Percentiles rank a stretch among this genome's conserved stretches.
phyloP scores from a whole-genome alignment of 2,797 vertebrate species.

The Parotocinclus haroldoi region DNA sequence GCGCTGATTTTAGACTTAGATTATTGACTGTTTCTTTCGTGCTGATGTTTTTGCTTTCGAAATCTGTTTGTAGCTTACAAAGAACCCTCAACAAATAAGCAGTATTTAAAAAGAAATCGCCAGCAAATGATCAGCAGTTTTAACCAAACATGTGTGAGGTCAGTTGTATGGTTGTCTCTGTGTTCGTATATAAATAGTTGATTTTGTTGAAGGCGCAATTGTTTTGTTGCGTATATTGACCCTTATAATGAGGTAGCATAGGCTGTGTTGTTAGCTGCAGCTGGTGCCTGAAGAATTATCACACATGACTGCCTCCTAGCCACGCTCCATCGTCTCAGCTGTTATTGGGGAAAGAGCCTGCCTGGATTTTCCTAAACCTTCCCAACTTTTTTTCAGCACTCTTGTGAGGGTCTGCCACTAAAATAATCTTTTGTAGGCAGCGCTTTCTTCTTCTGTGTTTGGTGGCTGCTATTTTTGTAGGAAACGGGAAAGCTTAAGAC shows the following conservation, averaged over 20 bases:
- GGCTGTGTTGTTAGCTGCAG: conserved; percentile 52
- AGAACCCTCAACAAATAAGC: too few relatives aligned
- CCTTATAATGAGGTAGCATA: conserved; percentile 48
- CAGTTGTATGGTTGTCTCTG: conserved; percentile 42
- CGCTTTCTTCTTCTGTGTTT: conserved; percentile 55
- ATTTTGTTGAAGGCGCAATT: conserved; percentile 45
- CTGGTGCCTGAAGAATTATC: conserved; percentile 51
- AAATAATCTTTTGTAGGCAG: conserved; percentile 68
- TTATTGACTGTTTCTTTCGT: background rate
- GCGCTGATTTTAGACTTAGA: background rate
- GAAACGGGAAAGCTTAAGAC: conserved; percentile 60
- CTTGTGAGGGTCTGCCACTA: conserved; percentile 57
- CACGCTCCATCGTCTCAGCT: conserved; percentile 48
- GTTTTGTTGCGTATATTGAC: conserved; percentile 48
- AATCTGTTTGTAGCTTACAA: too few relatives aligned
- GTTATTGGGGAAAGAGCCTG: conserved; percentile 45
- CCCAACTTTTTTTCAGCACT: conserved; percentile 20
- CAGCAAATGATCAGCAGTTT: conserved; percentile 25
- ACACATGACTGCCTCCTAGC: conserved; percentile 49
- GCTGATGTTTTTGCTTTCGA: conserved; percentile 5
- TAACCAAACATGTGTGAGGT: conserved; percentile 28
- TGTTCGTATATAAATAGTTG: conserved; percentile 42
- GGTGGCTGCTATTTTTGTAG: conserved; percentile 63
- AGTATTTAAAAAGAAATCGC: conserved; percentile 3
- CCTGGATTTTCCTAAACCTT: conserved; percentile 43